A percentile compares a stretch with the other conserved stretches of the same genome.
phyloP scores from a whole-genome alignment of 2,888 invertebrate genomes.

The Hanleya hanleyi region DNA sequence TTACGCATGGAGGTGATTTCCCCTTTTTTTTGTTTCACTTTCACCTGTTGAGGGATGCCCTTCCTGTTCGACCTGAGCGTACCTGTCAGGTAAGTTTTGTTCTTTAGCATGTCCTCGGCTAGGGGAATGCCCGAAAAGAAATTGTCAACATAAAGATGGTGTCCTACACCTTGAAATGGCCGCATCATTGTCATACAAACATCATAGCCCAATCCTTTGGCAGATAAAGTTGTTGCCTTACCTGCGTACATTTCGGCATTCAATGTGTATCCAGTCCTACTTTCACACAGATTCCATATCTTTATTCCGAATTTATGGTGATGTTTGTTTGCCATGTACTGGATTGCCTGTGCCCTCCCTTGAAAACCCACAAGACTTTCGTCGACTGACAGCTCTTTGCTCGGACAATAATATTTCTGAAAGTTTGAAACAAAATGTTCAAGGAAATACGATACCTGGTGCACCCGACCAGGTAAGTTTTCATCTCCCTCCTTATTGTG shows the following conservation, averaged over 20 bases:
- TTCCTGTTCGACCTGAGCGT: not conserved
- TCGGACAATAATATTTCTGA: not conserved
- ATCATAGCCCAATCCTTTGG: not conserved
- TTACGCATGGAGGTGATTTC: not conserved
- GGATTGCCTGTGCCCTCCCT: not conserved
- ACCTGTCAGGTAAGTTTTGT: not conserved
- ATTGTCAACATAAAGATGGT: not conserved
- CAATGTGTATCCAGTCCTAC: not conserved
- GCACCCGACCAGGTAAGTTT: too few species aligned
- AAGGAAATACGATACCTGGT: too few species aligned
- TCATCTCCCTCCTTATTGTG: not conserved
- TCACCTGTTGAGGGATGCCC: not conserved
- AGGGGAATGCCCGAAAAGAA: not conserved
- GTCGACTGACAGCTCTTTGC: not conserved
- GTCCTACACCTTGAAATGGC: not conserved
- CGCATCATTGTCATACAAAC: not conserved
- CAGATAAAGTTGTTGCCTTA: not conserved
- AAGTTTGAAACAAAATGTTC: not conserved
- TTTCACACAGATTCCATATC: not conserved
- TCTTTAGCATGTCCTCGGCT: not conserved
- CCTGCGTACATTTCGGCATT: not conserved
- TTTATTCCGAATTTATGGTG: not conserved
- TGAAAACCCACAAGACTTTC: not conserved
- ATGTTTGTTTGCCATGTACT: not conserved
- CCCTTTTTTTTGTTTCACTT: not conserved